Conservation (phyloP, 1,140 invertebrate genomes). For the Belonocnema kinseyi region DNA sequence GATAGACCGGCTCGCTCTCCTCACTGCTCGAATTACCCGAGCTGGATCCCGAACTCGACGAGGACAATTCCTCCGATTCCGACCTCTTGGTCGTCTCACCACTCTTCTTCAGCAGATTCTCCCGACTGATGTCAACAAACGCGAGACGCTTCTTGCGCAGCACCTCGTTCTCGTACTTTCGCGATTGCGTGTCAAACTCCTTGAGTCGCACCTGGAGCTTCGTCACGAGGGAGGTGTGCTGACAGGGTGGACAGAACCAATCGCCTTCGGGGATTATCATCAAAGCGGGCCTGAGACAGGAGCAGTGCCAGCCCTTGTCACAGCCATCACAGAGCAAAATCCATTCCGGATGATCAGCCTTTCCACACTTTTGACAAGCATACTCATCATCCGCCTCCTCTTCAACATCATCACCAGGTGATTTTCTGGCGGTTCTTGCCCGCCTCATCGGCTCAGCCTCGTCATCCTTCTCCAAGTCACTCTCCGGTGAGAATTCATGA, state of each 20-base stretch:
- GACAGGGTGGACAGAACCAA: constrained; percentile 97
- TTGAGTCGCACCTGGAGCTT: constrained; percentile 80
- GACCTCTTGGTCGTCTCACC: constrained; percentile 60
- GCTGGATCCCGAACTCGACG: constrained; percentile 57
- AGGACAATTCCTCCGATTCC: constrained; percentile 60
- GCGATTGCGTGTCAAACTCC: constrained; percentile 79
- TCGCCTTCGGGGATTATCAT: constrained; percentile 96
- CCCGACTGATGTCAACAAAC: constrained; percentile 86
- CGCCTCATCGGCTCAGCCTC: constrained; percentile 78
- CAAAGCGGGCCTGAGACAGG: constrained; percentile 92
- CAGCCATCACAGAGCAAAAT: constrained; percentile 96
- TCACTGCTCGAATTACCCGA: constrained; percentile 77
- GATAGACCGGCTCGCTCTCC: constrained; percentile 86
- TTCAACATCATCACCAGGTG: constrained; percentile 74
- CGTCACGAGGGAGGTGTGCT: constrained; percentile 86
- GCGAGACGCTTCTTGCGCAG: constrained; percentile 84
- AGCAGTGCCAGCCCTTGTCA: constrained; percentile 96
- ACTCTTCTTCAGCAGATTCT: constrained; percentile 82
- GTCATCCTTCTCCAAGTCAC: constrained; percentile 79
- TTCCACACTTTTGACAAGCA: constrained; percentile 90
- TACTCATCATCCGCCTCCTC: constrained; percentile 80
- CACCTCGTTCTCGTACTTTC: constrained; percentile 82
- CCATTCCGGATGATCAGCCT: constrained; percentile 95
- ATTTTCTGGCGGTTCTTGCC: constrained; percentile 82
- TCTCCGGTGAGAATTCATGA: constrained; percentile 92